Conservation (phyloP, 2,113 vertebrate genomes). For the Tachysurus fulvidraco region DNA sequence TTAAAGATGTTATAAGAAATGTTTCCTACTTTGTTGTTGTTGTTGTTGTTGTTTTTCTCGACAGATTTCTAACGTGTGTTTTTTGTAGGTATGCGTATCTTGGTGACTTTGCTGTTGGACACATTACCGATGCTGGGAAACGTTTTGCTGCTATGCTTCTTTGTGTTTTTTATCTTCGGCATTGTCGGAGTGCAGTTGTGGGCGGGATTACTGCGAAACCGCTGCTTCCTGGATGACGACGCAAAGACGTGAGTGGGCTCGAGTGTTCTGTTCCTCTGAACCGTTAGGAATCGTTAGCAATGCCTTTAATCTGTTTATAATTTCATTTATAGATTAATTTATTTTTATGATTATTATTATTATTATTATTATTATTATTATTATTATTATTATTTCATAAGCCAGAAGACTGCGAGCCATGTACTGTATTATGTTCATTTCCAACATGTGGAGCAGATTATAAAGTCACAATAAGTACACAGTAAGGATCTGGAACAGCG, state of each 20-base stretch:
- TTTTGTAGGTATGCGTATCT: conserved; percentile 50
- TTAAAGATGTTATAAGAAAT: not conserved
- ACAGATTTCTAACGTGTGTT: not conserved
- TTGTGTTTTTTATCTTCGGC: conserved; percentile 52
- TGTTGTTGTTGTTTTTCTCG: too few relatives aligned
- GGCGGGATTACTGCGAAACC: conserved; percentile 53
- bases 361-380: too few relatives aligned
- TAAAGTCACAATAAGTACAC: not conserved
- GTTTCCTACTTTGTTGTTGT: not conserved
- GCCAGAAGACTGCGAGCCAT: not conserved
- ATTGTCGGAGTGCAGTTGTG: conserved; percentile 54
- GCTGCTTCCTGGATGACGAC: conserved; percentile 46
- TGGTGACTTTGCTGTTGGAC: conserved; percentile 53
- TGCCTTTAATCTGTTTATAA: not conserved
- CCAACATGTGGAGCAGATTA: not conserved
- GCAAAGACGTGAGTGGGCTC: conserved; percentile 23
- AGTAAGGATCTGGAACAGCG: not conserved
- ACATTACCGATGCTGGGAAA: conserved; percentile 55
- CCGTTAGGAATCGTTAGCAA: too few relatives aligned
- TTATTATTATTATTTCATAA: too few relatives aligned
- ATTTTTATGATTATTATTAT: too few relatives aligned
- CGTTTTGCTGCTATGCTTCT: conserved; percentile 53
- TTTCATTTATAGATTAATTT: not conserved
- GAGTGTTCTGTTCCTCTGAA: not conserved
- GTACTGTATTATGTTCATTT: not conserved